phyloP scores from a whole-genome alignment of 2,797 vertebrate species.

The Heterohyrax brucei region DNA sequence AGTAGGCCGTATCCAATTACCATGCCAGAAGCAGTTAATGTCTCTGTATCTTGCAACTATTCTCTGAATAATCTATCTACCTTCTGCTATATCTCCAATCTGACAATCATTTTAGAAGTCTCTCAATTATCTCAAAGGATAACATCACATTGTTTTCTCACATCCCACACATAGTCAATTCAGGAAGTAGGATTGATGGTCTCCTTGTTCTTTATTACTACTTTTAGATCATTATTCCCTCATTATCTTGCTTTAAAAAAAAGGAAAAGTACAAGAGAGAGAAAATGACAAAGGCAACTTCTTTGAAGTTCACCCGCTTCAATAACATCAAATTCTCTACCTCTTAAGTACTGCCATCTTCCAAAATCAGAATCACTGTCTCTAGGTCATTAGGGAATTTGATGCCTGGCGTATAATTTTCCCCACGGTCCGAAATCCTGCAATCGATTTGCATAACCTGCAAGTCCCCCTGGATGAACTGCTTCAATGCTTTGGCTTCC shows the following conservation, averaged over 20 bases:
- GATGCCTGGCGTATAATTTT: not conserved
- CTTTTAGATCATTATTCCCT: slow-evolving; percentile 46
- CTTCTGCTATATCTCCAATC: not conserved
- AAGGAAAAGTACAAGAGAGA: not conserved
- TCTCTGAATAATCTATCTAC: not conserved
- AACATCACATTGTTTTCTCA: not conserved
- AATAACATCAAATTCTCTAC: not conserved
- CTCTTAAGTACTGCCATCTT: not conserved
- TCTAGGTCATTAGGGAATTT: not conserved
- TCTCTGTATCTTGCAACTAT: not conserved
- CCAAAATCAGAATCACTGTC: not conserved
- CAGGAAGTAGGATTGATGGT: not conserved
- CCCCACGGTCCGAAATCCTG: not conserved
- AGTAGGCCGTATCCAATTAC: not conserved
- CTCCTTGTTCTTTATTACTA: not conserved
- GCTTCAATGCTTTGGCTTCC: not conserved
- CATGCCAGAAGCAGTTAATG: not conserved
- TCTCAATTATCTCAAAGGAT: not conserved
- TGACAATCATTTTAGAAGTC: not conserved
- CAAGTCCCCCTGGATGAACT: not conserved
- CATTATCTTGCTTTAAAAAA: not conserved
- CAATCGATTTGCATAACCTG: not conserved
- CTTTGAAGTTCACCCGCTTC: not conserved
- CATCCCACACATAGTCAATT: not conserved
- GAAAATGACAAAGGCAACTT: not conserved